These are phyloP conservation scores for Acanthoscelides obtectus DNA, from an alignment of 2,888 invertebrate genomes.

Conservation along the genomic window DNA sequence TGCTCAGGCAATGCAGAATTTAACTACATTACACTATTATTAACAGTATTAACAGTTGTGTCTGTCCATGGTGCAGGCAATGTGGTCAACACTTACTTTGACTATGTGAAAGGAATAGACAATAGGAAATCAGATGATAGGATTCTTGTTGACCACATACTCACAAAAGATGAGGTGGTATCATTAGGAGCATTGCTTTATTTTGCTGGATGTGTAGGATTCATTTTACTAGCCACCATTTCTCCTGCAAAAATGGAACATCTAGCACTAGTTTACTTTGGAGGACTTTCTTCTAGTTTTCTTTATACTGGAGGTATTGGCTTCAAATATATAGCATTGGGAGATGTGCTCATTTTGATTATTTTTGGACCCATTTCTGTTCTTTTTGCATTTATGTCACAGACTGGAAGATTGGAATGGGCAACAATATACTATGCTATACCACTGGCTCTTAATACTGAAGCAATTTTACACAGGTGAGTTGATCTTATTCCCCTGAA, in stretches of 20 bases:
- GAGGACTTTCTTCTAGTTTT: slow-evolving; percentile 91
- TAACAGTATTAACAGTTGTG: slow-evolving; percentile 81
- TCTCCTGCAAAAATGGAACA: slow-evolving; percentile 94
- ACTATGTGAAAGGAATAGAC: slow-evolving; percentile 92
- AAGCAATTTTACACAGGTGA: slow-evolving; percentile 77
- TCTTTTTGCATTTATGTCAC: slow-evolving; percentile 87
- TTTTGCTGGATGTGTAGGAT: slow-evolving; percentile 68
- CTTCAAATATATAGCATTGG: slow-evolving; percentile 90
- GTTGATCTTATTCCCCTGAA: background rate
- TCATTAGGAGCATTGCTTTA: slow-evolving; percentile 86
- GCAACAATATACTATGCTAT: slow-evolving; percentile 89
- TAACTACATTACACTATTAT: slow-evolving; percentile 71
- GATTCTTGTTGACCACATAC: slow-evolving; percentile 88
- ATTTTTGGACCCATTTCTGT: slow-evolving; percentile 94
- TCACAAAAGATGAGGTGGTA: slow-evolving; percentile 71
- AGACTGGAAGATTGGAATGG: slow-evolving; percentile 88
- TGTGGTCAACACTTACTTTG: slow-evolving; percentile 94
- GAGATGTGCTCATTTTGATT: slow-evolving; percentile 86
- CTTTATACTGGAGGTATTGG: slow-evolving; percentile 96
- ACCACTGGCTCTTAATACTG: slow-evolving; percentile 89
- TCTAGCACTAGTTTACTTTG: slow-evolving; percentile 89
- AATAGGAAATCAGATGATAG: slow-evolving; percentile 90
- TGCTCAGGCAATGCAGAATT: slow-evolving; percentile 70
- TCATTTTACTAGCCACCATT: slow-evolving; percentile 47
- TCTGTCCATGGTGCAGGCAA: slow-evolving; percentile 96